Evolutionary conservation across 2,888 invertebrate species (phyloP).

Genomic region (Tipula vernalis): DNA sequence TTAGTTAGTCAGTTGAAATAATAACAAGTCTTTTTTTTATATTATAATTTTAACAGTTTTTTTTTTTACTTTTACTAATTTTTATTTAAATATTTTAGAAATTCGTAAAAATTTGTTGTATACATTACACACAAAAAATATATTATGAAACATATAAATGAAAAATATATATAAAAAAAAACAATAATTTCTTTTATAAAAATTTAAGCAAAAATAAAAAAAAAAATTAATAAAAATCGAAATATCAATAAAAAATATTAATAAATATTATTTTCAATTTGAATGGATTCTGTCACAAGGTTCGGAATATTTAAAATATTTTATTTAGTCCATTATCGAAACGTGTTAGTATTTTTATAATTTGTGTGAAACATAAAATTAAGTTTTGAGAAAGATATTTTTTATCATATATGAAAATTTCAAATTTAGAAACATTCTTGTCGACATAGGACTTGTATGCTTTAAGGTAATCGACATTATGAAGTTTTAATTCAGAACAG

Average conservation of each 20-base stretch:
- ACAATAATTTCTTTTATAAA: neutral
- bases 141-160: neutral
- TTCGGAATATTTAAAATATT: too few species aligned
- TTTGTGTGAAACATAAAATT: too few species aligned
- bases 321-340: too few species aligned
- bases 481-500: too few species aligned
- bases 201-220: neutral
- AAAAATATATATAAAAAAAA: neutral
- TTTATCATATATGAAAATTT: too few species aligned
- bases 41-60: neutral
- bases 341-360: too few species aligned
- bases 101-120: neutral
- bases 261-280: neutral
- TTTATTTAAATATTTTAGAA: neutral
- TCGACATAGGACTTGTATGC: too few species aligned
- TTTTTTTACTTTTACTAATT: neutral
- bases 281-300: too few species aligned
- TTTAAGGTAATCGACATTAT: too few species aligned
- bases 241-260: neutral
- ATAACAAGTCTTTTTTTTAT: neutral
- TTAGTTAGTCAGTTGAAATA: neutral
- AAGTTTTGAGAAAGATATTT: too few species aligned
- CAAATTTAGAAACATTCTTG: too few species aligned
- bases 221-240: neutral
- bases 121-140: neutral